Base-by-base conservation (phyloP, 2,888 invertebrate genomes). In the Rhimphoctona megacephalus region DNA sequence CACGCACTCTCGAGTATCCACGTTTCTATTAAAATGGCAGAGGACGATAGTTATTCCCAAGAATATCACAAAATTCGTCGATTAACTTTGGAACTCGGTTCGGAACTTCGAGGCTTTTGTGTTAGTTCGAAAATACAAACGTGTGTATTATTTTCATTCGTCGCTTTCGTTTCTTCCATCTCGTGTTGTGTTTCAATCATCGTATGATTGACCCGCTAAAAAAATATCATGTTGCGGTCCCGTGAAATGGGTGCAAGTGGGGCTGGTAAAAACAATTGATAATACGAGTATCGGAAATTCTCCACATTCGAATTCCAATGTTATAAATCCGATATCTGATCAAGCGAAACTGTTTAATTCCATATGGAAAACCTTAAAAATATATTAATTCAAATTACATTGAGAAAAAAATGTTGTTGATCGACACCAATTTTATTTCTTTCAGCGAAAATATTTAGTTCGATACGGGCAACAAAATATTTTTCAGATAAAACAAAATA, bases 21-120 rank as follows among this genome's bases (percentile, higher is more conserved):
- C 39, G 49, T 46, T 11, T 43, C n/a, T 67, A 49, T 57, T 54
- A 77, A 84, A 67, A 91, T 91, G 91, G 90, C 90, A 89, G 89
- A 89, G 46, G 90, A 91, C n/a, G 88, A 89, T 78, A 91, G 89
- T 85, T 94, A 94, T 89, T 91, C 91, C 30, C 89, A 91, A 79
- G 91, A 94, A 88, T 94, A 93, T 88, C 89, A 90, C 83, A 92
- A 93, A 85, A 89, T 93, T 30, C 89, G 92, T 83, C 87, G 92
- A 49, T 89, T 93, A 43, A 93, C 93, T 74, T 92, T 92, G 85
- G 92, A 91, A 83, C 93, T 93, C 89, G 93, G 92, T 87, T 88
- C 87, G 85, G 90, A 90, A 76, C 90, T 92, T 64, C 87, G 92
- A 66, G 88, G 90, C 83, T 90, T 93, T 36, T 92, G 92, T 85